phyloP scores from a whole-genome alignment of 2,888 invertebrate species.

The Oligia latruncula region DNA sequence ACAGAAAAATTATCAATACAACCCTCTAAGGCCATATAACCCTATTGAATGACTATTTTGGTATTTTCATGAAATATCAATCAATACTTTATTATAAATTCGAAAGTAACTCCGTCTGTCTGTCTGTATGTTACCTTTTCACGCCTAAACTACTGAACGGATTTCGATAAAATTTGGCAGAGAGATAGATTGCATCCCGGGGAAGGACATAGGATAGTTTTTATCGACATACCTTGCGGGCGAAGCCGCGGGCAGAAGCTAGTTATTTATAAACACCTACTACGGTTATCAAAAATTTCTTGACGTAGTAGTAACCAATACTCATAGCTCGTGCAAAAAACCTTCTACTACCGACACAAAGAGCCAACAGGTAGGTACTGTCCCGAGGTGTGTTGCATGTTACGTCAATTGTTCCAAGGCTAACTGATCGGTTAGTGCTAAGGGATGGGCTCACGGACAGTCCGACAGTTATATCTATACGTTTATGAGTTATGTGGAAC shows the following conservation, averaged over 20 bases:
- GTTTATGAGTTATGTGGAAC: not conserved
- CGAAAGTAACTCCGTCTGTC: too few species aligned
- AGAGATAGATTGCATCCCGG: too few species aligned
- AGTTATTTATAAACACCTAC: not conserved
- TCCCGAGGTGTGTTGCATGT: slow-evolving; percentile 19
- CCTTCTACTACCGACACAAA: slow-evolving; percentile 5
- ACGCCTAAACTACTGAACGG: too few species aligned
- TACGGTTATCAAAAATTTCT: not conserved
- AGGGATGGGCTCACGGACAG: slow-evolving; percentile 24
- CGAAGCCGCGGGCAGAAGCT: too few species aligned
- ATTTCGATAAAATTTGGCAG: too few species aligned
- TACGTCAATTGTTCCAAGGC: slow-evolving; percentile 62
- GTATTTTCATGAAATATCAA: not conserved
- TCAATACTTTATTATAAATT: too few species aligned
- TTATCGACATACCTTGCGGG: too few species aligned
- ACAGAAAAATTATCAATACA: too few species aligned
- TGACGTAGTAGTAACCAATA: not conserved
- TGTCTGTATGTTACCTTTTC: too few species aligned
- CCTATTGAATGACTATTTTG: too few species aligned
- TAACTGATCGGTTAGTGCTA: slow-evolving; percentile 42
- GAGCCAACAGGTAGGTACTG: slow-evolving; percentile 37
- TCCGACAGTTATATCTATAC: not conserved
- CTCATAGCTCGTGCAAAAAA: not conserved
- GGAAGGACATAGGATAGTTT: too few species aligned
- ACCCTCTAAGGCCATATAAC: too few species aligned